These are phyloP conservation scores for Tetranychus piercei DNA, from an alignment of 2,888 invertebrate genomes.

Conservation along the genomic window DNA sequence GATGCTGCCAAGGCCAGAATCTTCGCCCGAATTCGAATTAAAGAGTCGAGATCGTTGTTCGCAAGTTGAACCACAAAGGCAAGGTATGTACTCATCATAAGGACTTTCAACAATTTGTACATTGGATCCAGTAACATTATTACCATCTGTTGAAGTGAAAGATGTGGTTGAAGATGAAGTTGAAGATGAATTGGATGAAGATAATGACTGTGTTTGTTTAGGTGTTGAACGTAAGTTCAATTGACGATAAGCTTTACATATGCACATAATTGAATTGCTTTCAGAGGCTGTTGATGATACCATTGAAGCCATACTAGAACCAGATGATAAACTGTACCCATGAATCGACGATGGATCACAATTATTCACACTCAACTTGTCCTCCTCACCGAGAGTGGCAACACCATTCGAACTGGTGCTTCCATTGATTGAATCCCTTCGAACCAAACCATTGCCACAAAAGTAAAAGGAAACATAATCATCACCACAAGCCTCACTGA, in stretches of 20 bases:
- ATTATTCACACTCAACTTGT: background rate
- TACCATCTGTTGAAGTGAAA: background rate
- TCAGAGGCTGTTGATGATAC: background rate
- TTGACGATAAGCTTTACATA: slow-evolving; percentile 10
- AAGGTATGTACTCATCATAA: background rate
- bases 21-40: slow-evolving; percentile 9
- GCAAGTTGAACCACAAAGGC: slow-evolving; percentile 4
- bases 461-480: slow-evolving; percentile 6
- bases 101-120: background rate
- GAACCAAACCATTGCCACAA: background rate
- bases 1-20: slow-evolving; percentile 3
- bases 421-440: background rate
- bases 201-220: background rate
- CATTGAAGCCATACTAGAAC: slow-evolving; percentile 9
- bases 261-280: background rate
- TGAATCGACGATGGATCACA: background rate
- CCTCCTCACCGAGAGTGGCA: background rate
- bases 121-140: background rate
- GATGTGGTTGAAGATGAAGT: background rate
- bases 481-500: slow-evolving; percentile 9
- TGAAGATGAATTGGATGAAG: background rate
- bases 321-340: background rate
- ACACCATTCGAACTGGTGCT: background rate
- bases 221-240: slow-evolving; percentile 1
- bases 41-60: background rate